These are phyloP conservation scores for Plecotus auritus DNA, from an alignment of 2,113 vertebrate species.

Conservation along the genomic window DNA sequence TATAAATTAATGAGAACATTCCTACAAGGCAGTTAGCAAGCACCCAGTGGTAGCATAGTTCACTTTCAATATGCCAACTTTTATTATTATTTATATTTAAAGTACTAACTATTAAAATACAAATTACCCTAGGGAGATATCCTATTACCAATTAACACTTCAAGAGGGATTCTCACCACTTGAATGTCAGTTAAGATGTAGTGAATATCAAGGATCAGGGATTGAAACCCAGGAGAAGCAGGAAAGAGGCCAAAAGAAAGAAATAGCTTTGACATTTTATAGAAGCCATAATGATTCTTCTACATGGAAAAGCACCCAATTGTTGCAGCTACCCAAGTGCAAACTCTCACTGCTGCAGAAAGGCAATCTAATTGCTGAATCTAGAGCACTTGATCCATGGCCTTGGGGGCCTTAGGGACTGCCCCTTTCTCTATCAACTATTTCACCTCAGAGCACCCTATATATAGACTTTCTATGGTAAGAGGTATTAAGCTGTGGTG, in stretches of 20 bases:
- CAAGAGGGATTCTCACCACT: neutral
- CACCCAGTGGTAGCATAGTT: neutral
- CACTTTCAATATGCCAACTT: neutral
- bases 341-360: neutral
- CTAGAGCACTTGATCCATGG: neutral
- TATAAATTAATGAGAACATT: neutral
- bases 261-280: neutral
- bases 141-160: neutral
- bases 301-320: neutral
- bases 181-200: neutral
- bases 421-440: neutral
- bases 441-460: neutral
- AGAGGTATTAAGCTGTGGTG: too few relatives aligned
- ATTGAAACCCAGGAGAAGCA: neutral
- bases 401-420: neutral
- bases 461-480: neutral
- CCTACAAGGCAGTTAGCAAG: neutral
- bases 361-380: neutral
- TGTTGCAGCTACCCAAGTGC: neutral
- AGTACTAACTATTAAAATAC: neutral
- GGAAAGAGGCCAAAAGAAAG: neutral
- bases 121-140: neutral
- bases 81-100: slow-evolving; percentile 7
- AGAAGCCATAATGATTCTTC: neutral
- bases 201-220: neutral